phyloP scores from a whole-genome alignment of 2,888 invertebrate species.

The Euphydryas editha region DNA sequence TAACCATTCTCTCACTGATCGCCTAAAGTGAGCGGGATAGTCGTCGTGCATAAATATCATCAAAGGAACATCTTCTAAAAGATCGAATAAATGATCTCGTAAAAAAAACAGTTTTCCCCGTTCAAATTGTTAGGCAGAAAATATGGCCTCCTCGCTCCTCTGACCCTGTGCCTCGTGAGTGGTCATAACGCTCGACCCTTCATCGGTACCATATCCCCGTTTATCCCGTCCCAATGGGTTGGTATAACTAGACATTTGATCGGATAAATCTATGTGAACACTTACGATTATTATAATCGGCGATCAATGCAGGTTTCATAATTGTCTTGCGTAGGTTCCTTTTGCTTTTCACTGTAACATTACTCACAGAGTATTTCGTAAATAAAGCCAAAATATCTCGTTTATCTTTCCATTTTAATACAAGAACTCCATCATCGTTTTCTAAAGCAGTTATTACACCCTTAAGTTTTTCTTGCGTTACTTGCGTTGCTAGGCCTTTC shows the following conservation, averaged over 20 bases:
- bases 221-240: too few species aligned
- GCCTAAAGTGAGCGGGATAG: too few species aligned
- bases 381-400: slow-evolving; percentile 47
- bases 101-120: too few species aligned
- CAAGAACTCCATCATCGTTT: slow-evolving; percentile 49
- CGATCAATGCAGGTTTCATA: neutral
- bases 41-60: too few species aligned
- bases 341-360: slow-evolving; percentile 29
- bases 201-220: too few species aligned
- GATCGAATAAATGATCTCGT: too few species aligned
- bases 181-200: too few species aligned
- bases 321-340: neutral
- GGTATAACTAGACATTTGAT: slow-evolving; percentile 6
- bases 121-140: too few species aligned
- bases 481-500: slow-evolving; percentile 50
- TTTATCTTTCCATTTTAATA: slow-evolving; percentile 48
- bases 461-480: slow-evolving; percentile 49
- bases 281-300: slow-evolving; percentile 3
- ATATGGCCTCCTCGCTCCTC: too few species aligned
- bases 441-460: slow-evolving; percentile 47
- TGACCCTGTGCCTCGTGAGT: too few species aligned
- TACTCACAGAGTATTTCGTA: slow-evolving; percentile 50
- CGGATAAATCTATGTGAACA: slow-evolving; percentile 9
- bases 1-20: too few species aligned
- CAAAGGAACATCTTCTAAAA: too few species aligned